Percentiles rank a stretch among this genome's conserved stretches.
Conservation (phyloP, 2,888 invertebrate genomes). For the Spilosoma lubricipeda region DNA sequence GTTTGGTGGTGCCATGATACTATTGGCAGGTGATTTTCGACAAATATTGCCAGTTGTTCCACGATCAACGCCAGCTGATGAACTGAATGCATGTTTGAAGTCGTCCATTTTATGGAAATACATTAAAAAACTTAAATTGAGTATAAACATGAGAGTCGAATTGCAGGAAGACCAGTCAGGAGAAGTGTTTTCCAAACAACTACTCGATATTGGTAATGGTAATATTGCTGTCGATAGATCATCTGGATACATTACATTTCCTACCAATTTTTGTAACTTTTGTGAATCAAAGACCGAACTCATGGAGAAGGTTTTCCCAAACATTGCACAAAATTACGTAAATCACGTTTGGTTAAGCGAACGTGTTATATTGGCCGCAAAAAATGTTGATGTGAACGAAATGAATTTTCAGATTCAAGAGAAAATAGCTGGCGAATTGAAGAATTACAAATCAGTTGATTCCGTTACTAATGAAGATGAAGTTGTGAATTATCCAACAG, state of each 20-base stretch:
- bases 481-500: slow-evolving; percentile 17
- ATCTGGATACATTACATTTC: slow-evolving; percentile 39
- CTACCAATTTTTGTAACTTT: slow-evolving; percentile 33
- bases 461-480: too few species aligned
- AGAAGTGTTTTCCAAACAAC: too few species aligned
- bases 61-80: slow-evolving; percentile 40
- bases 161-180: too few species aligned
- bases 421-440: slow-evolving; percentile 26
- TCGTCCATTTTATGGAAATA: too few species aligned
- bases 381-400: slow-evolving; percentile 41
- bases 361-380: slow-evolving; percentile 53
- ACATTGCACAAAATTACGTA: slow-evolving; percentile 42
- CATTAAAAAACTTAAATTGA: too few species aligned
- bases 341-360: slow-evolving; percentile 52
- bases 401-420: slow-evolving; percentile 29
- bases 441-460: slow-evolving; percentile 16
- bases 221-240: slow-evolving; percentile 9
- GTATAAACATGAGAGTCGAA: too few species aligned
- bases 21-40: slow-evolving; percentile 10
- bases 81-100: slow-evolving; percentile 14
- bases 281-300: slow-evolving; percentile 45
- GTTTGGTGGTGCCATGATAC: not conserved
- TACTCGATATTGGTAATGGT: too few species aligned
- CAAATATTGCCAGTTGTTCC: slow-evolving; percentile 38
- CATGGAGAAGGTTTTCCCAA: slow-evolving; percentile 49